Conservation (phyloP, 53 echinoderm and acorn worm genomes). For the Apostichopus leukothele region DNA sequence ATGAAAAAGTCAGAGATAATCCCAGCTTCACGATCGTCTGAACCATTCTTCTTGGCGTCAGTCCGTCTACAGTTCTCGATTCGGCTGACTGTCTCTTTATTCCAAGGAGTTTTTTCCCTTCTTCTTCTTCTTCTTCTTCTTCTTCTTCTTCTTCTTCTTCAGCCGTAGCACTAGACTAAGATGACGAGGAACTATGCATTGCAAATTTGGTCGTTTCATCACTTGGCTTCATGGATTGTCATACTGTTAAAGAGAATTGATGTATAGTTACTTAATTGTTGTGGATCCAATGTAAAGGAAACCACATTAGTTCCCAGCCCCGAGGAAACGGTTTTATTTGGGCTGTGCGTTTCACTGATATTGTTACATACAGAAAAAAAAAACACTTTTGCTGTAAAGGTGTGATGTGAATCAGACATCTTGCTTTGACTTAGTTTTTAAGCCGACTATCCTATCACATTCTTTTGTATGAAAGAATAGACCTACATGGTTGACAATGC, state of each 20-base stretch:
- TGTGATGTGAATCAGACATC: background rate
- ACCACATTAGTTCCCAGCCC: background rate
- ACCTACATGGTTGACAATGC: background rate
- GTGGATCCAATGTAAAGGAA: background rate
- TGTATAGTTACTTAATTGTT: background rate
- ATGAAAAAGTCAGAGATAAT: constrained; percentile 28
- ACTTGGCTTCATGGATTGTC: constrained; percentile 19
- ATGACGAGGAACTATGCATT: background rate
- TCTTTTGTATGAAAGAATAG: background rate
- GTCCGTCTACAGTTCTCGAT: constrained; percentile 1
- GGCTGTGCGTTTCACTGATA: background rate
- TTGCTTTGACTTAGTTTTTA: background rate
- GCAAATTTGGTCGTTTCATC: constrained; percentile 1
- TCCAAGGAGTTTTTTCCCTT: background rate
- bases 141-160: no score
- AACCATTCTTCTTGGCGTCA: constrained; percentile 12
- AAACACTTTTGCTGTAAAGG: background rate
- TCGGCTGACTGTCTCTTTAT: background rate
- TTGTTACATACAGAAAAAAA: constrained; percentile 12
- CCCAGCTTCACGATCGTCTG: constrained; percentile 10
- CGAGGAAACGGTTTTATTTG: background rate
- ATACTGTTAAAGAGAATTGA: background rate
- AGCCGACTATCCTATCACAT: constrained; percentile 20
- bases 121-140: no score
- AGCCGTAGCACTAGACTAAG: background rate